Evolutionary conservation across 2,797 vertebrate species (phyloP), one percentile per base, ranked within the genome.

Genomic region (Pipistrellus pipistrellus): DNA sequence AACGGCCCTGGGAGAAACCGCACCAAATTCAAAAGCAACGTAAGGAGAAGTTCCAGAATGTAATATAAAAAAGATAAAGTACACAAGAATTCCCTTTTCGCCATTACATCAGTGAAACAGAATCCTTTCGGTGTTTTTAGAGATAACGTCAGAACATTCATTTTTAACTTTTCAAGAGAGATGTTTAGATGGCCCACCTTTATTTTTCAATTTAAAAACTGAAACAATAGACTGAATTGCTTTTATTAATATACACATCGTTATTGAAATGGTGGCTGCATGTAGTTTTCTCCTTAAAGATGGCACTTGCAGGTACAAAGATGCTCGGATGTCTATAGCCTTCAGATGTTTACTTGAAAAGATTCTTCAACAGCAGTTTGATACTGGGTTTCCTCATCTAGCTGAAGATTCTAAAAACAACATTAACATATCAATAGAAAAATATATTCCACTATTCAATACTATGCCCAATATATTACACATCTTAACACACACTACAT

Each of bases 351-450:
- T 97, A 98, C 97, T 69, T 98, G 98, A 98, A 98, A 98, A 96
- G 98, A 98, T 97, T 98, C 98, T 97, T 98, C 98, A 97, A 98
- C 98, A 94, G 98, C 98, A 95, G 97, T 98, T 98, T 98, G 98
- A 97, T 98, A 98, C 1, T 98, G 98, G 71, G 97, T 98, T 97
- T 98, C 98, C 95, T 98, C 98, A 96, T 98, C 98, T 96, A 98
- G 97, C 68, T 98, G 98, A 98, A 98, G 98, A 97, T 98, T 98
- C 98, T 98, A 96, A 96, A 97, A 97, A 97, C 41, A 96, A 97
- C 6, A 76, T 90, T 81, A 93, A 97, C 38, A 32, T 41, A 81
- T 93, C 93, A 97, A 92, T 55, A 92, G 82, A 77, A 95, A 96
- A 66, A 93, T 3, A 57, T 46, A 96, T 1, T 68, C 80, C 0